Evolutionary conservation across 2,113 vertebrate genomes (phyloP), one percentile per base, ranked within the genome.

Genomic region (Rhinopithecus roxellana): DNA sequence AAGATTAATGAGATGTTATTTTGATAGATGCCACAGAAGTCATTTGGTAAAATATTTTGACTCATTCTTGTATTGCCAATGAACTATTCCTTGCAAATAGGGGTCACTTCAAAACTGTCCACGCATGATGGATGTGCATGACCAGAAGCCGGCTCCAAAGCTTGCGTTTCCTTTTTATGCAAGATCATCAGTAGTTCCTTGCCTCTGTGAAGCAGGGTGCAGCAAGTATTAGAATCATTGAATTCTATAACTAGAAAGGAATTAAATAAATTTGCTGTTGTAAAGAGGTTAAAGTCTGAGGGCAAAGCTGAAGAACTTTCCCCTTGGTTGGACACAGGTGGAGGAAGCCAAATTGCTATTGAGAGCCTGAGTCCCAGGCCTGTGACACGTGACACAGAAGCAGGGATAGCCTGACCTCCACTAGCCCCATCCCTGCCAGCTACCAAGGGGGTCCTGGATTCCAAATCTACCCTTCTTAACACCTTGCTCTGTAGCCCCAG

Each of bases 331-430:
- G 13, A n/a, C 6, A 43, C 5, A 17, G 11, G 32, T 32, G 0
- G n/a, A 81, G 35, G 23, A 52, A 52, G 10, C 16, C 12, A 6
- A 64, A 16, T 18, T 8, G 18, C 32, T 16, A 67, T 1, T 43
- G 13, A 3, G 9, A 12, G 5, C 17, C 67, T 78, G 9, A 67
- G 84, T 59, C 38, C 23, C 69, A 88, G 48, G 17, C 11, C n/a
- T 45, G 4, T 16, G 50, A 48, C 5, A 1, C 2, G 16, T 3
- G 3, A 16, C 11, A 22, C 17, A 32, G 57, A 10, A 2, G 3
- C 59, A 52, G 8, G 4, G 17, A 2, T 16, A 3, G 12, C 45
- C 14, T 1, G 13, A 52, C 0, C 0, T 0, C 17, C 35, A 27
- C 16, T 6, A 38, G n/a, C 17, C 70, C 11, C 18, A 32, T 18